Evolutionary conservation across 2,113 vertebrate genomes (phyloP), one percentile per base, ranked within the genome.

Genomic region (Pelmatolapia mariae): DNA sequence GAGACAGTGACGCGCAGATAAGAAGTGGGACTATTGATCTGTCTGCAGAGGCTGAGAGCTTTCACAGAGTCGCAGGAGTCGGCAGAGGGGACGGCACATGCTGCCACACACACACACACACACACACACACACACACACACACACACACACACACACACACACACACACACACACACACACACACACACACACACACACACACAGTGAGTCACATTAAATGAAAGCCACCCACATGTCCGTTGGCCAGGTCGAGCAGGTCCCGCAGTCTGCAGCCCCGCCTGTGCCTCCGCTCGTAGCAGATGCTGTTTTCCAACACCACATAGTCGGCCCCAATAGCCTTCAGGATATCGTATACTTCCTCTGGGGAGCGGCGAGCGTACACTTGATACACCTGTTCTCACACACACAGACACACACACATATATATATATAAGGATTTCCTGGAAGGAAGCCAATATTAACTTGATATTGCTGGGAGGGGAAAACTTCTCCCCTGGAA

Each of bases 301-400:
- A 99, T 98, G 94, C 98, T 99, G 96, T 99, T 98, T 80, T 99
- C 98, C 79, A 99, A 91, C 82, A 99, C 97, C 71, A 99, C 96
- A 0, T 98, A 99, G 95, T 99, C 97, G 0, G 98, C 95, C n/a
- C 98, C 98, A 1, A 96, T 96, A 9, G 97, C 96, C 12, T 93
- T 94, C 90, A 99, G 95, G 81, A 98, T 96, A 1, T 87, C 18
- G 24, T 98, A 22, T 50, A 99, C 97, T 0, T 98, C 98, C 76
- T 97, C 96, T 0, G 98, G 97, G 13, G 98, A 95, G 4, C 95
- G 96, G 31, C 96, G 97, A 1, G 98, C 98, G 1, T 99, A 99
- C 80, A 99, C 96, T 95, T 99, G 98, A 93, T 99, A 99, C 47
- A 99, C 97, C 99, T 99, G 90, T 50, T 2, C 85, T 0, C 68